Base-by-base conservation (phyloP, 2,113 vertebrate genomes). In the Pipra filicauda region DNA sequence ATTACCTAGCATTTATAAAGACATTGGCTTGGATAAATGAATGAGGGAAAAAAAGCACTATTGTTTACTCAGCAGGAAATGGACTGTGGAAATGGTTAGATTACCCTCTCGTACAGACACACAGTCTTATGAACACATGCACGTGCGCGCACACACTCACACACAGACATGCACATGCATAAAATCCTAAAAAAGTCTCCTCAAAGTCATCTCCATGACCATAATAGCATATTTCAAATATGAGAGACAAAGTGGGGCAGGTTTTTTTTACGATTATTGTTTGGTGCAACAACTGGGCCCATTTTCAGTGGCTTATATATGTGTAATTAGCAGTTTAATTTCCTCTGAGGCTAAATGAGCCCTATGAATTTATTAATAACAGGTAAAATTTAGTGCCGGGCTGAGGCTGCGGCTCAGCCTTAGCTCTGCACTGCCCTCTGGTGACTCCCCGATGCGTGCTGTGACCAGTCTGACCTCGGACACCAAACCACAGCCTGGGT, bases 341-440 rank as follows among this genome's bases (percentile, higher is more conserved):
- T 98, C 98, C 97, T 98, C 97, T 92, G 97, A 97, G 97, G 96
- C 95, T 96, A 97, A 97, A 97, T 97, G 97, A 98, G 97, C 96
- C 93, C 92, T 84, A 93, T 97, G 97, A 97, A 98, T 98, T 98
- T 96, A 95, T 97, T 97, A 97, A 97, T 97, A 98, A 96, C 85
- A 93, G 92, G 92, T 49, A 83, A 91, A 86, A 91, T 93, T 91
- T 94, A 91, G 70, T 86, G 88, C 67, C 96, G 91, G 79, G 93
- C 79, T 43, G 72, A 54, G 71, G 48, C 19, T 46, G 51, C 5
- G 4, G 74, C 11, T 86, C 97, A 98, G 97, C n/a, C 81, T 96
- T 57, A 86, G 98, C 97, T 98, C 98, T 89, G 95, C 95, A 97
- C 92, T 98, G 98, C 98, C 98, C 98, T 98, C 98, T 98, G 97